A percentile compares a stretch with the other conserved stretches of the same genome.
These are phyloP conservation scores for Noctua janthe DNA, from an alignment of 2,888 invertebrate species.

Conservation along the genomic window DNA sequence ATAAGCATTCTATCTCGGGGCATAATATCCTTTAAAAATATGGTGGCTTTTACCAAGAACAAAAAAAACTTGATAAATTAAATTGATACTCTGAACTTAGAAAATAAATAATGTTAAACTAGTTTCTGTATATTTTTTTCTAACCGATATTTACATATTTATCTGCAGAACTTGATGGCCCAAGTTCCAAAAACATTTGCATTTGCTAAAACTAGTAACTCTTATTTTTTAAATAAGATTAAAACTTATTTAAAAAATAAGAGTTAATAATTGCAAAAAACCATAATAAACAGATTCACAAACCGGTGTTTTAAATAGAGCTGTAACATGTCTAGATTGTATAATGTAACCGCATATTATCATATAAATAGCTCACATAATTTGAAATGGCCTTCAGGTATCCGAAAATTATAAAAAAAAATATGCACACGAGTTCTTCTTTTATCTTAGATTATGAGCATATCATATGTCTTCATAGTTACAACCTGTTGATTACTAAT, in stretches of 20 bases:
- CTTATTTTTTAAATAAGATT: too few relatives aligned
- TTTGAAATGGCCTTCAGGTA: constrained; percentile 33
- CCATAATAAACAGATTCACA: neutral
- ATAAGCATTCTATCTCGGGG: neutral
- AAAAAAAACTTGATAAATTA: neutral
- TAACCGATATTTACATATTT: neutral
- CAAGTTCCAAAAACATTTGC: neutral
- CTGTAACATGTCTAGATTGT: constrained; percentile 34
- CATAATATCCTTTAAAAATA: constrained; percentile 18
- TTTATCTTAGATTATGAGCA: constrained; percentile 1
- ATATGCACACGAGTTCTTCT: neutral
- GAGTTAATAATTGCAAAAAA: neutral
- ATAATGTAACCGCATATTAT: constrained; percentile 44
- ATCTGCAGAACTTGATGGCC: neutral
- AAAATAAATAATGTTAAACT: neutral
- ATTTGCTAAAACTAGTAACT: neutral
- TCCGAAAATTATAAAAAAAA: constrained; percentile 10
- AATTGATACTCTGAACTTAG: neutral
- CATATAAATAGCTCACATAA: constrained; percentile 48
- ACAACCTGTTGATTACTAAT: constrained; percentile 31
- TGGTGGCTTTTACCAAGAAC: neutral
- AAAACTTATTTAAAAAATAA: neutral
- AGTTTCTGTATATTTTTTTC: neutral
- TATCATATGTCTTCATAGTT: constrained; percentile 25
- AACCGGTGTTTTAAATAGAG: constrained; percentile 45